Percentiles rank a stretch among this genome's conserved stretches.
These are phyloP conservation scores for Leptothorax acervorum DNA, from an alignment of 2,888 invertebrate species.

Conservation along the genomic window DNA sequence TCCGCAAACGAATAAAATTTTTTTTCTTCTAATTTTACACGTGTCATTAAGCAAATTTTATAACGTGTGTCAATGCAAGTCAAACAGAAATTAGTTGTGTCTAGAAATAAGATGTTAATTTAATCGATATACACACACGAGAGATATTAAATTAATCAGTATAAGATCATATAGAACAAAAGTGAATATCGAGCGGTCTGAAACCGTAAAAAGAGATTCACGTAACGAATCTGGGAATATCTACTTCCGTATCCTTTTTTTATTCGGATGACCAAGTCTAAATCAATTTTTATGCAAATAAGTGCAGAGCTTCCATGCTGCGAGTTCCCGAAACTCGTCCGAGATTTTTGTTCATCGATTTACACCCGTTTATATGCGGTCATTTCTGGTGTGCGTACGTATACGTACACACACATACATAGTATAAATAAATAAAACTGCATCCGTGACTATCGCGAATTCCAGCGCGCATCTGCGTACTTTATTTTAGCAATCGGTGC, in stretches of 20 bases:
- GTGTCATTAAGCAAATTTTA: background rate
- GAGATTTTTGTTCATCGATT: constrained; percentile 71
- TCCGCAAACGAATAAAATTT: background rate
- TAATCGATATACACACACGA: background rate
- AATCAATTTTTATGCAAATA: constrained; percentile 75
- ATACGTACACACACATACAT: constrained; percentile 15
- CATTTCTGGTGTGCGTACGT: background rate
- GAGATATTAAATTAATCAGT: background rate
- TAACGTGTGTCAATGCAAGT: background rate
- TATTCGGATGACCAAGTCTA: constrained; percentile 56
- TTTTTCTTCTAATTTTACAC: background rate
- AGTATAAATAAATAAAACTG: constrained; percentile 21
- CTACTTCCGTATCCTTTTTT: constrained; percentile 45
- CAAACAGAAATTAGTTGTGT: background rate
- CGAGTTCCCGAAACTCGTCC: constrained; percentile 42
- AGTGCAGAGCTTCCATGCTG: constrained; percentile 46
- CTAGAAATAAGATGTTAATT: background rate
- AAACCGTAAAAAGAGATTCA: constrained; percentile 53
- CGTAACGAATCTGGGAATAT: constrained; percentile 61
- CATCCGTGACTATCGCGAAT: constrained; percentile 29
- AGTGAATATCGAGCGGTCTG: constrained; percentile 60
- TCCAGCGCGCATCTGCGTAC: background rate
- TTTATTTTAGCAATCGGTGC: constrained; percentile 24
- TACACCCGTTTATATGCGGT: constrained; percentile 67
- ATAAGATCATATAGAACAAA: constrained; percentile 57